These are phyloP conservation scores for Saguinus midas DNA, from an alignment of 2,113 vertebrate genomes.

Conservation along the genomic window DNA sequence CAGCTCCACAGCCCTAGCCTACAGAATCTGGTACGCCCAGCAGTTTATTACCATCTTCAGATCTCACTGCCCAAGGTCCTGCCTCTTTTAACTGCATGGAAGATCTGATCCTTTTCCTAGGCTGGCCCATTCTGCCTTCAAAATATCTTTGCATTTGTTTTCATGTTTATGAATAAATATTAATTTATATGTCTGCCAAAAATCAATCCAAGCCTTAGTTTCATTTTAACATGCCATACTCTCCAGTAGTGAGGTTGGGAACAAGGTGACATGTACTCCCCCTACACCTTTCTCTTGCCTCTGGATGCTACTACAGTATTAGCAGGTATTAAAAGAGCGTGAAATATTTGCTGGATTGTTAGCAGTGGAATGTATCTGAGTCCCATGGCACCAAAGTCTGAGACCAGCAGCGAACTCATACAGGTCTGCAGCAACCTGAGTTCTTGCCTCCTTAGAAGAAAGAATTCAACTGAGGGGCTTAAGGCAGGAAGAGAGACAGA, in stretches of 20 bases:
- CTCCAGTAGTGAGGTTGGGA: background rate
- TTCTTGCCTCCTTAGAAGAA: no score
- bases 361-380: no score
- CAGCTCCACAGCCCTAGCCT: background rate
- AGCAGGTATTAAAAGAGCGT: background rate
- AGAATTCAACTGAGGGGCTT: no score
- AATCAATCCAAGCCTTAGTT: background rate
- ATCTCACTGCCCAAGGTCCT: background rate
- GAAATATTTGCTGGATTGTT: background rate
- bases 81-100: background rate
- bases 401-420: no score
- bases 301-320: background rate
- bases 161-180: background rate
- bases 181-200: background rate
- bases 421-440: no score
- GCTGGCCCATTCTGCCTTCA: background rate
- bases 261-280: background rate
- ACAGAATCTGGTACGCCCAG: background rate
- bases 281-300: background rate
- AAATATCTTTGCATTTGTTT: conserved; percentile 17
- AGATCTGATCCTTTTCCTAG: background rate
- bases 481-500: no score
- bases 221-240: background rate
- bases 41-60: background rate
- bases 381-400: no score